Conservation (phyloP, 2,113 vertebrate genomes). For the Strigops habroptila region DNA sequence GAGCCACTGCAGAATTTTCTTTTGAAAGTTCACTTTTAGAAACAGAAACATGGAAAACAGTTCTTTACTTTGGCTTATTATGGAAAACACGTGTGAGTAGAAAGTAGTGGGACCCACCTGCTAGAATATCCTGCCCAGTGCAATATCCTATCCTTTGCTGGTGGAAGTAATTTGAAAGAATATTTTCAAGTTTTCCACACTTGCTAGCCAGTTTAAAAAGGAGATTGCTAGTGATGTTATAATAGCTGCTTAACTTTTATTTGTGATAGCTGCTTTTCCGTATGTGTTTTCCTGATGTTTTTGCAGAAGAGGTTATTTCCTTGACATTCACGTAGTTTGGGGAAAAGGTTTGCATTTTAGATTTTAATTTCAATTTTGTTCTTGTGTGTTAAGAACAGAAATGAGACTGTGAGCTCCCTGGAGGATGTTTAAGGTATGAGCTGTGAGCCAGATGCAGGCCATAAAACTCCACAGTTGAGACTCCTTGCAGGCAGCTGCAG, state of each 20-base stretch:
- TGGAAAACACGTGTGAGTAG: neutral
- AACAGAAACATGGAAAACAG: neutral
- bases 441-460: slow-evolving; percentile 22
- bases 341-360: neutral
- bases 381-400: neutral
- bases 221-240: neutral
- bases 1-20: neutral
- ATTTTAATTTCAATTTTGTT: slow-evolving; percentile 24
- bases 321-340: neutral
- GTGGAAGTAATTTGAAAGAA: neutral
- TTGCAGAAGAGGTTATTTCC: neutral
- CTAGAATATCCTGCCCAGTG: neutral
- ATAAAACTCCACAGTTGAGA: neutral
- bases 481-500: neutral
- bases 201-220: neutral
- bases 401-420: neutral
- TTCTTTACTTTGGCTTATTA: neutral
- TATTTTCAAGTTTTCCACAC: neutral
- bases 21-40: neutral
- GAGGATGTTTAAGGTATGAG: neutral
- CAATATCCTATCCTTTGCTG: neutral
- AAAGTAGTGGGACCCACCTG: neutral
- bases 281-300: neutral
- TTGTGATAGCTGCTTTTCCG: neutral
- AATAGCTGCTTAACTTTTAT: neutral